These are phyloP conservation scores for Acromyrmex echinatior DNA, from an alignment of 1,140 invertebrate genomes.

Conservation along the genomic window DNA sequence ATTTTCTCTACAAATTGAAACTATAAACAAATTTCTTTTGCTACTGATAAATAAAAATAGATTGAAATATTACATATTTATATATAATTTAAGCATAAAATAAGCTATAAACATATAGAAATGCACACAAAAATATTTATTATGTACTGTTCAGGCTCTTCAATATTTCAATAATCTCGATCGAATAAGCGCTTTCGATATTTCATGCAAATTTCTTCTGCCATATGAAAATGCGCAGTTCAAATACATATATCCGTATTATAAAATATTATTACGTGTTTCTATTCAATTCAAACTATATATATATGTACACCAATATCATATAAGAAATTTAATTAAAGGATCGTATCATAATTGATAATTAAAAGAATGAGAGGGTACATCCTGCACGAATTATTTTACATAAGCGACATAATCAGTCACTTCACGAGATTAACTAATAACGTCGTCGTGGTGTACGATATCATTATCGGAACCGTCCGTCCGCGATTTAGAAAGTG, in stretches of 20 bases:
- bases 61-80: not conserved
- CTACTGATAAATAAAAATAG: not conserved
- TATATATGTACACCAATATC: not conserved
- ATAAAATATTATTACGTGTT: not conserved
- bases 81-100: not conserved
- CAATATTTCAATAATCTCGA: not conserved
- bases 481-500: slow-evolving; percentile 15
- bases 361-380: not conserved
- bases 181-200: not conserved
- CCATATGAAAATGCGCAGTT: not conserved
- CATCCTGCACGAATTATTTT: not conserved
- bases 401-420: slow-evolving; percentile 5
- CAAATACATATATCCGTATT: slow-evolving; percentile 9
- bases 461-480: slow-evolving; percentile 5
- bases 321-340: too few species aligned
- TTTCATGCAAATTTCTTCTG: not conserved
- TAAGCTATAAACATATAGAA: not conserved
- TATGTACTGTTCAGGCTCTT: not conserved
- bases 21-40: not conserved
- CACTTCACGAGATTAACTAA: slow-evolving; percentile 5
- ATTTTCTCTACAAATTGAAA: not conserved
- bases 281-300: not conserved
- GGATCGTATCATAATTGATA: not conserved
- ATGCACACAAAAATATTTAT: not conserved
- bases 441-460: not conserved